Percentiles rank a stretch among this genome's conserved stretches.
phyloP scores from a whole-genome alignment of 2,113 vertebrate genomes.

The Bubo blakistoni region DNA sequence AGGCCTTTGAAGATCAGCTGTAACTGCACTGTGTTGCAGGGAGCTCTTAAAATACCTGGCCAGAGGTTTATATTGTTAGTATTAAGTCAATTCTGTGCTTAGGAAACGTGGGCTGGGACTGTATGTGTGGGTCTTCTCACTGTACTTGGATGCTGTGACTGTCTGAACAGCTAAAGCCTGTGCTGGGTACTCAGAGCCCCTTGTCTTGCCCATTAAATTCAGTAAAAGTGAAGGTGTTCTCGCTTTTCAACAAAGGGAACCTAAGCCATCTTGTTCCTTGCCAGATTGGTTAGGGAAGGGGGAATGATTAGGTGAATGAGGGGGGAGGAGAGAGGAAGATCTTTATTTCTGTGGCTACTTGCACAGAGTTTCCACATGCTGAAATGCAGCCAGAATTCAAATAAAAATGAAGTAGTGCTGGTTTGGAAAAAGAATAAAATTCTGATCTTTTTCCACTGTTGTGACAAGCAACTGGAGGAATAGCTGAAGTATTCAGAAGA shows the following conservation, averaged over 20 bases:
- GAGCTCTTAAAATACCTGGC: neutral
- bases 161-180: neutral
- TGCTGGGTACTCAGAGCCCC: neutral
- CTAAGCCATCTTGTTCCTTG: neutral
- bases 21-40: neutral
- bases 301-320: neutral
- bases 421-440: neutral
- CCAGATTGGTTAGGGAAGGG: neutral
- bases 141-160: neutral
- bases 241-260: neutral
- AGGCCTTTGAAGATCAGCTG: neutral
- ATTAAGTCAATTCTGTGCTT: neutral
- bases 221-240: neutral
- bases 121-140: fast-evolving
- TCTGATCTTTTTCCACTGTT: neutral
- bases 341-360: neutral
- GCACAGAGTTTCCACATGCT: neutral
- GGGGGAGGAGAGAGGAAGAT: neutral
- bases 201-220: neutral
- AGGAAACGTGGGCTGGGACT: neutral
- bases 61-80: neutral
- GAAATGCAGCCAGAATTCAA: neutral
- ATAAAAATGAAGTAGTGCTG: neutral
- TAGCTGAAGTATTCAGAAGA: neutral
- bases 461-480: neutral